Conservation (phyloP, 1,140 invertebrate species). For the Cyphomyrmex costatus region DNA sequence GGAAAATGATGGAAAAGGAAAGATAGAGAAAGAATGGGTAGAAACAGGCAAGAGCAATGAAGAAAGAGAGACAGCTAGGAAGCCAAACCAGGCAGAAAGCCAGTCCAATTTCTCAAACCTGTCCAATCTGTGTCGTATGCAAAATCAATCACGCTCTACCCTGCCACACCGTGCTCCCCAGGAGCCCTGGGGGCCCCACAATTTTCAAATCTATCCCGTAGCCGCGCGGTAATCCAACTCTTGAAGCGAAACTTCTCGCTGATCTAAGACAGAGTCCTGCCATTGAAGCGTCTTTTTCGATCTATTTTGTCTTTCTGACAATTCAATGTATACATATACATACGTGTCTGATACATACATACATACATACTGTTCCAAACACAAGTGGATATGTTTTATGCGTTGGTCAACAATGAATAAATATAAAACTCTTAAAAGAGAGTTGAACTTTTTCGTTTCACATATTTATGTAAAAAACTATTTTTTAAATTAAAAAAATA, state of each 20-base stretch:
- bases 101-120: slow-evolving; percentile 87
- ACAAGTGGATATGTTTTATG: too few species aligned
- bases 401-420: neutral
- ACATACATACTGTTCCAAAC: too few species aligned
- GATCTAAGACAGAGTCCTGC: slow-evolving; percentile 60
- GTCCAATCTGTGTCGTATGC: slow-evolving; percentile 87
- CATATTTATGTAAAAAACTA: neutral
- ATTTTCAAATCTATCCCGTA: slow-evolving; percentile 82
- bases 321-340: neutral
- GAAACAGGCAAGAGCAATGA: slow-evolving; percentile 39
- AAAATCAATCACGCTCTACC: slow-evolving; percentile 86
- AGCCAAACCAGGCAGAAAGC: slow-evolving; percentile 79
- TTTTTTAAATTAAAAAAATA: neutral
- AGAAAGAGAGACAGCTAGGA: slow-evolving; percentile 64
- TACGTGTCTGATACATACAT: neutral
- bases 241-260: slow-evolving; percentile 73
- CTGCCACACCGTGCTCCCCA: slow-evolving; percentile 49
- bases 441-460: neutral
- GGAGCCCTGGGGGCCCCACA: slow-evolving; percentile 72
- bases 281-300: slow-evolving; percentile 65
- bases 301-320: slow-evolving; percentile 54
- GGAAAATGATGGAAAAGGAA: slow-evolving; percentile 28
- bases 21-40: slow-evolving; percentile 62
- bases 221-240: slow-evolving; percentile 79
- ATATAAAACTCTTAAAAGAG: neutral